Evolutionary conservation across 1,140 invertebrate genomes (phyloP).

Genomic region (Drosophila mojavensis): DNA sequence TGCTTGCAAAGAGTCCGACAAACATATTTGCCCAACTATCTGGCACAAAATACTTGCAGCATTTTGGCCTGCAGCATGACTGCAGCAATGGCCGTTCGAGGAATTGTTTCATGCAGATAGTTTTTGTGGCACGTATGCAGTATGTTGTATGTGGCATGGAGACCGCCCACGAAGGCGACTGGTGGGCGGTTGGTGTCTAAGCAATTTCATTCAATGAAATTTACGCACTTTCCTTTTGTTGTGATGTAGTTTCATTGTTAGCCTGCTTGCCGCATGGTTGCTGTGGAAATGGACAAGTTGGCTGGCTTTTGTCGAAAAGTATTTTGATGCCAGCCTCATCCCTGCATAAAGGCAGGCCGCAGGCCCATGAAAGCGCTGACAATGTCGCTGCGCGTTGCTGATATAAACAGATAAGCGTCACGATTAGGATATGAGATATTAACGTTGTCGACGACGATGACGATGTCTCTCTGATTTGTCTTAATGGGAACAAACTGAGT

Average conservation of each 20-base stretch:
- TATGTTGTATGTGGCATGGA: too few species aligned
- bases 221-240: slow-evolving; percentile 54
- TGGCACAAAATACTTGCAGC: neutral
- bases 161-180: too few species aligned
- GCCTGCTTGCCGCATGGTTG: neutral
- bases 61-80: neutral
- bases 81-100: neutral
- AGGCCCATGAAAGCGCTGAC: slow-evolving; percentile 63
- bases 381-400: slow-evolving; percentile 25
- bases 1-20: neutral
- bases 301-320: slow-evolving; percentile 34
- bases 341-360: neutral
- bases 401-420: slow-evolving; percentile 22
- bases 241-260: slow-evolving; percentile 7
- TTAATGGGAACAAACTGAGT: slow-evolving; percentile 28
- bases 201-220: slow-evolving; percentile 66
- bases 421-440: slow-evolving; percentile 25
- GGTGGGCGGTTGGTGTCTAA: slow-evolving; percentile 8
- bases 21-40: slow-evolving; percentile 1
- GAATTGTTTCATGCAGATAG: slow-evolving; percentile 1
- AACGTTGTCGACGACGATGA: slow-evolving; percentile 10
- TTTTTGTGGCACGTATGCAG: neutral
- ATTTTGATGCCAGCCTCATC: slow-evolving; percentile 21
- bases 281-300: slow-evolving; percentile 52
- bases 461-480: slow-evolving; percentile 8